Base-by-base conservation (phyloP, 2,797 vertebrate species). In the Tragopan temminckii region DNA sequence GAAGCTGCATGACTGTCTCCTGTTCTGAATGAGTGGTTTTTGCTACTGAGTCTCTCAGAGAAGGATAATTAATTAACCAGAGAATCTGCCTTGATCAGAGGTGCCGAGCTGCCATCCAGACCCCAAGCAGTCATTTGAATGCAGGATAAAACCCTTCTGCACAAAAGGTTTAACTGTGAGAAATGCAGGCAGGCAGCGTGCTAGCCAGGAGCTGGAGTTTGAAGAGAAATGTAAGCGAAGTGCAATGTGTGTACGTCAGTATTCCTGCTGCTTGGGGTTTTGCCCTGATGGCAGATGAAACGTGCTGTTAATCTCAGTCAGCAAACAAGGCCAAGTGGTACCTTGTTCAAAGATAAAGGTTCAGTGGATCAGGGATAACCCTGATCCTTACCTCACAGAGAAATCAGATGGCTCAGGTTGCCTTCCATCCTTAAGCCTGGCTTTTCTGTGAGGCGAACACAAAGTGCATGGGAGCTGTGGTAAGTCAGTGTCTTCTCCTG, bases 1-100 rank as follows among this genome's bases (percentile, higher is more conserved):
- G 68, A 82, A 90, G 71, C 82, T 59, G 74, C 88, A 61, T 71
- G 88, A 43, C 48, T 83, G 89, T 36, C 86, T 95, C 15, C 76
- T 61, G 24, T 68, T 89, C 71, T 75, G 76, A 89, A 90, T 43
- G 84, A 90, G 72, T 69, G 53, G 86, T 36, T 89, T 79, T 90
- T 85, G 68, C 90, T 89, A 69, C 16, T 12, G 27, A 18, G 45
- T 25, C 71, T 89, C 64, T 64, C 61, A 70, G 91, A 79, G 55
- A 33, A 77, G 57, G 71, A n/a, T 82, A 2, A 2, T 82, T 92
- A 91, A 90, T 91, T 84, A 89, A 59, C n/a, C 29, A 13, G 61
- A 93, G 70, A 82, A 42, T 20, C n/a, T 87, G 75, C 62, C 62
- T 83, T 25, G 11, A 5, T 83, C 35, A 24, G 69, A 94, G 68